Evolutionary conservation across 1,140 invertebrate species (phyloP).

Genomic region (Trichonephila clavata): DNA sequence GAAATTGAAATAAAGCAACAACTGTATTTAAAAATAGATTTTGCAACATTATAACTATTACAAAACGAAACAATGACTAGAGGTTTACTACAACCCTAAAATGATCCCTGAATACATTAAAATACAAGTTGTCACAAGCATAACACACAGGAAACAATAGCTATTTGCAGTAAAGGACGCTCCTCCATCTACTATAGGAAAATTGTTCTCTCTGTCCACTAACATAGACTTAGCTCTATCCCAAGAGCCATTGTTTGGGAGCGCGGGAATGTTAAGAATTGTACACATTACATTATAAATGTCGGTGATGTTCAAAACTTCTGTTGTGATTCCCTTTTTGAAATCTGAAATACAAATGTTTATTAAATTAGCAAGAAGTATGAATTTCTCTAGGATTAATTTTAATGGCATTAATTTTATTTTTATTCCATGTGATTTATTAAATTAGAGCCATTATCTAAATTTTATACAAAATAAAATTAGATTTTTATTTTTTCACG

Average conservation of each 20-base stretch:
- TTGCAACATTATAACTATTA: too few species aligned
- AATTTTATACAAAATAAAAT: too few species aligned
- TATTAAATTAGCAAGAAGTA: too few species aligned
- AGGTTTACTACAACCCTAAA: neutral
- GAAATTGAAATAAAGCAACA: too few species aligned
- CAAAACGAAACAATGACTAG: neutral
- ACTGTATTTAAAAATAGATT: too few species aligned
- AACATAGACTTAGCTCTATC: slow-evolving; percentile 34
- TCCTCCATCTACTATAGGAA: neutral
- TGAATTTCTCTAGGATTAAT: too few species aligned
- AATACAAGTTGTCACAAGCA: neutral
- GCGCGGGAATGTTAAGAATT: slow-evolving; percentile 65
- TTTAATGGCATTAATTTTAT: too few species aligned
- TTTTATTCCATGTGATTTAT: too few species aligned
- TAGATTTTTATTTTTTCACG: too few species aligned
- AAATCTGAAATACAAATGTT: slow-evolving; percentile 20
- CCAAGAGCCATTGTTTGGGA: slow-evolving; percentile 77
- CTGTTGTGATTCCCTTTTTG: slow-evolving; percentile 25
- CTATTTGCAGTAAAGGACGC: neutral
- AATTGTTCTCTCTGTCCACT: neutral
- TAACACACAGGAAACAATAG: neutral
- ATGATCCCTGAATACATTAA: neutral
- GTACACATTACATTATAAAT: slow-evolving; percentile 77
- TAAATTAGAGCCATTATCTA: too few species aligned
- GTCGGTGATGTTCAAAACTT: slow-evolving; percentile 72